Evolutionary conservation across 2,888 invertebrate species (phyloP).

Genomic region (Eupithecia dodoneata): DNA sequence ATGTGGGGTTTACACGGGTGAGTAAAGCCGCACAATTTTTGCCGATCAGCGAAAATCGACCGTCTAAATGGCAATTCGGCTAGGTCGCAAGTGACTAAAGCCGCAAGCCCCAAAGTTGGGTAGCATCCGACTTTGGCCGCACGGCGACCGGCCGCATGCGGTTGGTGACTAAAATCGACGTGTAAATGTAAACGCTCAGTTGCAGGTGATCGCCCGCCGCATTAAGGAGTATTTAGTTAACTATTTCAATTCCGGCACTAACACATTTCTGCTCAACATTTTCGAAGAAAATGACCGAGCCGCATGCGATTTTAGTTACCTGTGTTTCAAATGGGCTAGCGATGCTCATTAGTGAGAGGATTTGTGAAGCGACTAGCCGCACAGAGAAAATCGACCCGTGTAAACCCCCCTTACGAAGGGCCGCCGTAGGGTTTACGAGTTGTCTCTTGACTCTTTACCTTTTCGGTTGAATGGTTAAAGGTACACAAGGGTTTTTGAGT

Average conservation of each 20-base stretch:
- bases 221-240: slow-evolving; percentile 20
- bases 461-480: background rate
- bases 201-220: slow-evolving; percentile 43
- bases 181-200: slow-evolving; percentile 45
- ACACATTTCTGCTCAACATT: too few species aligned
- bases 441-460: slow-evolving; percentile 12
- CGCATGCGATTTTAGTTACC: too few species aligned
- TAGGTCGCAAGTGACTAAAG: slow-evolving; percentile 30
- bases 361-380: too few species aligned
- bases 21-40: too few species aligned
- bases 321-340: too few species aligned
- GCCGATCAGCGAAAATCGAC: too few species aligned
- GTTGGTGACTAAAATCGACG: slow-evolving; percentile 63
- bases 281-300: too few species aligned
- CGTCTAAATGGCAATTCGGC: slow-evolving; percentile 23
- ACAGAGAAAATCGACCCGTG: too few species aligned
- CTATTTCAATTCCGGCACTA: too few species aligned
- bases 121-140: slow-evolving; percentile 57
- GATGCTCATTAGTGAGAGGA: too few species aligned
- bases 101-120: slow-evolving; percentile 56
- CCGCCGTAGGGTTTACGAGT: background rate
- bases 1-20: too few species aligned
- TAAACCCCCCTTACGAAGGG: background rate
- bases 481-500: background rate
- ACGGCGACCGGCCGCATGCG: slow-evolving; percentile 48